Conservation (phyloP, 2,888 invertebrate species). For the Drosophila anomelani region DNA sequence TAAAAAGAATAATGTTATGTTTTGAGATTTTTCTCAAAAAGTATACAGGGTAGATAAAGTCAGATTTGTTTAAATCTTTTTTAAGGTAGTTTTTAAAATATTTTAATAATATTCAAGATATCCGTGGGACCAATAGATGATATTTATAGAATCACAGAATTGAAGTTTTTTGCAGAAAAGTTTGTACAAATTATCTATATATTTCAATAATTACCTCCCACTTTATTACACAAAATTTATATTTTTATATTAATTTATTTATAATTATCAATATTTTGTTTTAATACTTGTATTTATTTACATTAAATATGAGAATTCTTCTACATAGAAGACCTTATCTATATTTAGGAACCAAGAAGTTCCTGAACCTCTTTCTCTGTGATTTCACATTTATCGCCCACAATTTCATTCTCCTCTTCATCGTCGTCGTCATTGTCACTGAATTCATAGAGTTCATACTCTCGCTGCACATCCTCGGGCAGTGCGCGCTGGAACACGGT, state of each 20-base stretch:
- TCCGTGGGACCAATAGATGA: too few relatives aligned
- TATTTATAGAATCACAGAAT: background rate
- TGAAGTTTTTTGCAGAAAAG: background rate
- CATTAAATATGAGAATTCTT: background rate
- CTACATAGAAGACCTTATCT: too few relatives aligned
- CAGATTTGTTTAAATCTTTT: too few relatives aligned
- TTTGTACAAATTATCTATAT: too few relatives aligned
- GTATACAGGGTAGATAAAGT: too few relatives aligned
- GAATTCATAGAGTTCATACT: slow-evolving; percentile 21
- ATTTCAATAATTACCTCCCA: background rate
- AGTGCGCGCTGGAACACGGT: slow-evolving; percentile 61
- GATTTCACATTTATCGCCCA: slow-evolving; percentile 1
- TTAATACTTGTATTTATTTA: background rate
- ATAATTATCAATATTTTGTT: background rate
- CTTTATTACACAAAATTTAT: background rate
- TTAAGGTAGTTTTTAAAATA: too few relatives aligned
- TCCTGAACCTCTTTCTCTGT: slow-evolving; percentile 19
- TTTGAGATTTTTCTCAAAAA: too few relatives aligned
- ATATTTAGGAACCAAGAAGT: slow-evolving; percentile 1
- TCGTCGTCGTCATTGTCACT: slow-evolving; percentile 15
- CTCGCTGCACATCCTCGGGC: slow-evolving; percentile 58
- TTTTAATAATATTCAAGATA: too few relatives aligned
- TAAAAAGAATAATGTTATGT: too few relatives aligned
- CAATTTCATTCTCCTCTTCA: background rate
- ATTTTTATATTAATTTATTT: too few relatives aligned